Evolutionary conservation across 2,888 invertebrate genomes (phyloP).

Genomic region (Diabrotica balteata): DNA sequence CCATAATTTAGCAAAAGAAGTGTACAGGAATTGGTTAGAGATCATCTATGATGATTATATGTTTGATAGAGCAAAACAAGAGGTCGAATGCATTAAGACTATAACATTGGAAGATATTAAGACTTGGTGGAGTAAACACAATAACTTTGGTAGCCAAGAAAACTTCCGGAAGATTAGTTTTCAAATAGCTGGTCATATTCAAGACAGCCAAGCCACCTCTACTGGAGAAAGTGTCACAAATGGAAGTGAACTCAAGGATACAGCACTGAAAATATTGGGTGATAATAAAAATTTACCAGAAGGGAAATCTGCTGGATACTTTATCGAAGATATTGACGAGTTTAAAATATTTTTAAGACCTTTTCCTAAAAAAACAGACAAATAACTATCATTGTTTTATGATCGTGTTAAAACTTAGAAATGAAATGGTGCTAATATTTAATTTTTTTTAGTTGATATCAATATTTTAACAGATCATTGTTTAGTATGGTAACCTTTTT

Average conservation of each 20-base stretch:
- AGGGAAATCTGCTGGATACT: constrained; percentile 7
- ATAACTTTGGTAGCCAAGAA: constrained; percentile 60
- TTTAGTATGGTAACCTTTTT: too few relatives aligned
- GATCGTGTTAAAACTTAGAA: not conserved
- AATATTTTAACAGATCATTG: too few relatives aligned
- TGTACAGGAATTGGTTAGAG: constrained; percentile 80
- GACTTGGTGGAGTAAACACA: constrained; percentile 64
- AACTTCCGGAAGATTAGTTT: constrained; percentile 63
- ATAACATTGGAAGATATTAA: constrained; percentile 63
- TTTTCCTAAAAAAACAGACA: not conserved
- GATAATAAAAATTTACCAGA: constrained; percentile 4
- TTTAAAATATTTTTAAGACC: not conserved
- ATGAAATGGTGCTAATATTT: too few relatives aligned
- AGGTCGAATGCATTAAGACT: constrained; percentile 68
- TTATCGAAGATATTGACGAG: constrained; percentile 11
- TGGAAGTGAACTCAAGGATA: not conserved
- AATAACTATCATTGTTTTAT: not conserved
- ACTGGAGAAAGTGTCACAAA: not conserved
- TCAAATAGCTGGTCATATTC: constrained; percentile 59
- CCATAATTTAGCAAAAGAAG: constrained; percentile 79
- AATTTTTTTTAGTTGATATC: too few relatives aligned
- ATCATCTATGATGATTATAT: constrained; percentile 75
- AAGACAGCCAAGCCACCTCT: not conserved
- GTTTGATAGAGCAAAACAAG: constrained; percentile 76
- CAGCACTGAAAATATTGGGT: constrained; percentile 2